Base-by-base conservation (phyloP, 30 jellyfish, hydroid and myxozoan species). In the Turritopsis dohrnii region DNA sequence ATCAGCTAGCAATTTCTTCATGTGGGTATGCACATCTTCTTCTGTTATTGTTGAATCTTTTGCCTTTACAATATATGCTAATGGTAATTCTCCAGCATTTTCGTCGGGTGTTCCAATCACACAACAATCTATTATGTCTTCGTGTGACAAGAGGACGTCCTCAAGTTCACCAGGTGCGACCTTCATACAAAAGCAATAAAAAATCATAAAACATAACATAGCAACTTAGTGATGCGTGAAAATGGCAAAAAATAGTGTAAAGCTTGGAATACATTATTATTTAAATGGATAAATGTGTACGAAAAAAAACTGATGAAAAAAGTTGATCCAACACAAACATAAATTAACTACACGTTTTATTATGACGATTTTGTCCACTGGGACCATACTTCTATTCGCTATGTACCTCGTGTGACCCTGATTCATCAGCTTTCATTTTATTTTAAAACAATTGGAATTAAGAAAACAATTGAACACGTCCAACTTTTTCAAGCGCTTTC, bases 101-200 rank as follows among this genome's bases (percentile, higher is more conserved):
- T 92, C 92, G 54, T 88, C 95, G 1, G 96, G 96, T 29, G 88
- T 72, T 21, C 98, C 98, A 54, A 92, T 88, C 3, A 92, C 98
- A 18, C 96, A 94, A 18, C 96, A 90, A 66, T 92, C 98, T 19
- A 73, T 75, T 9, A 92, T 85, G 25, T 83, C 75, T 30, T 89
- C 86, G 74, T 92, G 98, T 27, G 92, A 27, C 86, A 87, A 79
- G 8, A 92, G 86, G 26, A 92, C 52, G 71, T 84, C 98, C 72
- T 92, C 98, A 16, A 92, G 87, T 66, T 92, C 98, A 23, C 96
- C 98, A 13, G 98, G 98, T 3, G 98, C 88, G 16, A 92, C 98
- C 97, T 90, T 41, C 5, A 41, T 5, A 41, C 5, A 41, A 41
- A 41, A 5, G 60, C 5, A 41, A 41, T 3, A 5, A 13, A 82